These are phyloP conservation scores for Drosophila lutescens DNA, from an alignment of 2,888 invertebrate genomes.

Conservation along the genomic window DNA sequence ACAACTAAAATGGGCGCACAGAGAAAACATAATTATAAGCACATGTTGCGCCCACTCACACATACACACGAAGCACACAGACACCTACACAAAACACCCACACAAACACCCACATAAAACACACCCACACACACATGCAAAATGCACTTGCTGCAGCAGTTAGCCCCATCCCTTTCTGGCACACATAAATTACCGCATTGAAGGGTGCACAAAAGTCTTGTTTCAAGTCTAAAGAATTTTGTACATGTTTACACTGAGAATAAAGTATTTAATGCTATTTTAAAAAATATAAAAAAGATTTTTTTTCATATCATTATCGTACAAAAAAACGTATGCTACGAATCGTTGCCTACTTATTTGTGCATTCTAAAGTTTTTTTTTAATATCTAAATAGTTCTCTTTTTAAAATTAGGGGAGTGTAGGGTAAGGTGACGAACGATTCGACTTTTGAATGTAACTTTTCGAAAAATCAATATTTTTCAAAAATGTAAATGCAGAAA, in stretches of 20 bases:
- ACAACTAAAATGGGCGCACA: constrained; percentile 54
- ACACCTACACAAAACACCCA: constrained; percentile 12
- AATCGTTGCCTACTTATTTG: constrained; percentile 1
- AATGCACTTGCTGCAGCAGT: constrained; percentile 35
- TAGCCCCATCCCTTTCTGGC: constrained; percentile 18
- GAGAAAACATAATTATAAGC: constrained; percentile 80
- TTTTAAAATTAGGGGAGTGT: too few relatives aligned
- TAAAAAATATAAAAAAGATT: neutral
- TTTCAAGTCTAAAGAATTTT: constrained; percentile 26
- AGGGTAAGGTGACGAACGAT: too few relatives aligned
- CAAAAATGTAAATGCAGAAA: too few relatives aligned
- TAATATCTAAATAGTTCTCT: too few relatives aligned
- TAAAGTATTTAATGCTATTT: neutral
- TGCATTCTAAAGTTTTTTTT: neutral
- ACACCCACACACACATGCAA: constrained; percentile 18
- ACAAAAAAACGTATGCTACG: too few relatives aligned
- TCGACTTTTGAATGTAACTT: too few relatives aligned
- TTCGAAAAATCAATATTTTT: too few relatives aligned
- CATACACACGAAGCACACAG: neutral
- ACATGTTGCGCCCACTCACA: constrained; percentile 64
- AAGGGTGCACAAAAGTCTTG: constrained; percentile 34
- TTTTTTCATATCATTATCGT: too few relatives aligned
- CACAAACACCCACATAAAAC: constrained; percentile 21
- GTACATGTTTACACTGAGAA: constrained; percentile 19
- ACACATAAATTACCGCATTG: constrained; percentile 39